phyloP scores from a whole-genome alignment of 2,888 invertebrate species.

The Dicyrtomina minuta region DNA sequence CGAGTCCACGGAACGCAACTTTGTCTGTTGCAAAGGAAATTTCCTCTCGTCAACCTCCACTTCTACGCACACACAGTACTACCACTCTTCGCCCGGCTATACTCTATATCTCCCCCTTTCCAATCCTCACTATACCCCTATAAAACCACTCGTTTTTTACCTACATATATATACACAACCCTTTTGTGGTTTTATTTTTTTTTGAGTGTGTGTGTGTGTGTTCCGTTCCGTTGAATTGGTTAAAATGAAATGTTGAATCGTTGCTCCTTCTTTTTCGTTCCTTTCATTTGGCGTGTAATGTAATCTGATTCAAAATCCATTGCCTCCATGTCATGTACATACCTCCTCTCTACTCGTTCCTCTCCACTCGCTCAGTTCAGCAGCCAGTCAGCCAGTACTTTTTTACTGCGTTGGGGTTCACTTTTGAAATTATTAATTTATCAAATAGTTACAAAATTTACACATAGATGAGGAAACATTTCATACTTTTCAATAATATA shows the following conservation, averaged over 20 bases:
- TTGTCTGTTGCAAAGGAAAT: not conserved
- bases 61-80: no score
- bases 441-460: conserved; percentile 25
- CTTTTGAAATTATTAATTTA: conserved; percentile 14
- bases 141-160: no score
- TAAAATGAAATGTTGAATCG: not conserved
- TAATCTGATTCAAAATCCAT: not conserved
- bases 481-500: not conserved
- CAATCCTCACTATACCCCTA: no score
- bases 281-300: conserved; percentile 4
- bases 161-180: no score
- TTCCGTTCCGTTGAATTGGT: not conserved
- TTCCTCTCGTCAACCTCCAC: no score
- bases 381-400: no score
- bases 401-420: not conserved
- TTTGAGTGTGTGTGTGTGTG: not conserved
- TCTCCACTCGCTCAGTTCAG: not conserved
- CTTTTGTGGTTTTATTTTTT: no score
- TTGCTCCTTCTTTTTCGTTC: not conserved
- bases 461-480: conserved; percentile 22
- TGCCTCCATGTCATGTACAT: not conserved
- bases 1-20: conserved; percentile 5
- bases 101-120: no score
- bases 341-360: not conserved
- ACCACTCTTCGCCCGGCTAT: no score